These are phyloP conservation scores for Gadus chalcogrammus DNA, from an alignment of 2,113 vertebrate genomes.

Conservation along the genomic window DNA sequence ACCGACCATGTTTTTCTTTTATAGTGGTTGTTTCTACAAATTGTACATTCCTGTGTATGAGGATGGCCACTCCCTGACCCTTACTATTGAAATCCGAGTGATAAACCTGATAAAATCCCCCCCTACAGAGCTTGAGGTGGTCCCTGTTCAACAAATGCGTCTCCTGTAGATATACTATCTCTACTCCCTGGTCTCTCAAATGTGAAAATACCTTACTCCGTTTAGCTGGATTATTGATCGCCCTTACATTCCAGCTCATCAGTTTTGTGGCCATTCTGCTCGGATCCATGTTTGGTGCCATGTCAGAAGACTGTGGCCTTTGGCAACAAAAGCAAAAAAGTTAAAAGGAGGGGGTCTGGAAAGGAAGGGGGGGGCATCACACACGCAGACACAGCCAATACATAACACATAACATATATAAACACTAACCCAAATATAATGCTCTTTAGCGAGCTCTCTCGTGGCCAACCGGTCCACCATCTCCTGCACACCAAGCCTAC, in stretches of 20 bases:
- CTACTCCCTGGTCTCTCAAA: neutral
- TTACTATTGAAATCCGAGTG: neutral
- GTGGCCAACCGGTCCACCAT: too few species aligned
- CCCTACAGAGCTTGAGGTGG: neutral
- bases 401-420: too few species aligned
- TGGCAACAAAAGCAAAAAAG: too few species aligned
- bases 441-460: too few species aligned
- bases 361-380: too few species aligned
- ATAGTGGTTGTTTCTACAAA: neutral
- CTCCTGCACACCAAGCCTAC: too few species aligned
- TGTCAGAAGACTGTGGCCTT: neutral
- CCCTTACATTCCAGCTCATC: neutral
- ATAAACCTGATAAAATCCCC: neutral
- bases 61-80: neutral
- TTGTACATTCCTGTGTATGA: neutral
- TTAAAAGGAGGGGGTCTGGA: too few species aligned
- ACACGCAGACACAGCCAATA: neutral
- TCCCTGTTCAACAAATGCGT: neutral
- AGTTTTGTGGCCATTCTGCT: neutral
- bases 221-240: neutral
- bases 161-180: constrained; percentile 2
- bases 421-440: too few species aligned
- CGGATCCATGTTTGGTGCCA: neutral
- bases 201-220: constrained; percentile 1
- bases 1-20: neutral